phyloP scores from a whole-genome alignment of 2,888 invertebrate genomes.

The Caenorhabditis auriculariae region DNA sequence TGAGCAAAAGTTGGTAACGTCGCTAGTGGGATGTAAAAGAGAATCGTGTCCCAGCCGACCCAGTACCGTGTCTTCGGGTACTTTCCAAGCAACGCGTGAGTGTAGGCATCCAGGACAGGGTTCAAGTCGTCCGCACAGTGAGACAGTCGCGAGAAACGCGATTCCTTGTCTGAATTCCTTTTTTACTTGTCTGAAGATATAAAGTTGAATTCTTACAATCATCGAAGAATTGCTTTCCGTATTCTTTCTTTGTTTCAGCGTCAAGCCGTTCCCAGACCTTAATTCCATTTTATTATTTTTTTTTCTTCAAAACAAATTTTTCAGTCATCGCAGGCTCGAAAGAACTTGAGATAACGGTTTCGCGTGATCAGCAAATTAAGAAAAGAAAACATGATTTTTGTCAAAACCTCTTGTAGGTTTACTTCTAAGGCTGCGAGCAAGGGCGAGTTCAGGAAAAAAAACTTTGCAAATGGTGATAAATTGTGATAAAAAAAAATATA shows the following conservation, averaged over 20 bases:
- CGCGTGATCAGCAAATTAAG: too few relatives aligned
- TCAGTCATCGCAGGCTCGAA: too few relatives aligned
- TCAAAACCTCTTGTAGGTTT: too few relatives aligned
- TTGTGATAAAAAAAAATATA: too few relatives aligned
- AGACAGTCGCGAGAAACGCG: conserved; percentile 38
- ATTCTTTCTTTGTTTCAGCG: conserved; percentile 28
- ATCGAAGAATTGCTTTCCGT: conserved; percentile 35
- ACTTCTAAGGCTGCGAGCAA: too few relatives aligned
- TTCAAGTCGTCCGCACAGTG: conserved; percentile 34
- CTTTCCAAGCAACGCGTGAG: conserved; percentile 35
- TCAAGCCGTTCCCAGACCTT: conserved; percentile 31
- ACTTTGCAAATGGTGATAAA: too few relatives aligned
- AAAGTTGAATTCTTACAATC: conserved; percentile 22
- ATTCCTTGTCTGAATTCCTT: conserved; percentile 30
- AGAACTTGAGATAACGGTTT: too few relatives aligned
- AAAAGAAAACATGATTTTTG: too few relatives aligned
- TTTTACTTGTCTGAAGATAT: background rate
- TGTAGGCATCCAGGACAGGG: conserved; percentile 42
- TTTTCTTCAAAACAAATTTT: background rate
- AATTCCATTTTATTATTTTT: background rate
- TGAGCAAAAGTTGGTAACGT: conserved; percentile 47
- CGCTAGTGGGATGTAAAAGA: conserved; percentile 46
- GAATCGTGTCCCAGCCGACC: conserved; percentile 43
- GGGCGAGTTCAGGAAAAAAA: too few relatives aligned
- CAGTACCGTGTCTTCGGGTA: conserved; percentile 43